A percentile compares a stretch with the other conserved stretches of the same genome.
phyloP scores from a whole-genome alignment of 2,797 vertebrate species.

The Schizopygopsis pylzovi region DNA sequence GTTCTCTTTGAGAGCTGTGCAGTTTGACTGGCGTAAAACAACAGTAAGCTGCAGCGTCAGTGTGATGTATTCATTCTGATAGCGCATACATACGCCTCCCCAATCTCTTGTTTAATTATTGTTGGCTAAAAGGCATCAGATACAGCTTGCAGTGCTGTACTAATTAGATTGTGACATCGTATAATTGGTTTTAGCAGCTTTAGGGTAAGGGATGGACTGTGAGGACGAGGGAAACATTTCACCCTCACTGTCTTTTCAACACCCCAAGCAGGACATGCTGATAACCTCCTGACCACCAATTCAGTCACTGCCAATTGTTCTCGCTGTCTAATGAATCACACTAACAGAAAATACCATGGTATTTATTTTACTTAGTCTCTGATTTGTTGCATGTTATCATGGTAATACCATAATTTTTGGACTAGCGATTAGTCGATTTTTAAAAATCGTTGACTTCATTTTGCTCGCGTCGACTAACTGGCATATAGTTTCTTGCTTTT shows the following conservation, averaged over 20 bases:
- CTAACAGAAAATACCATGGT: neutral
- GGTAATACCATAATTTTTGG: no score
- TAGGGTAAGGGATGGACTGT: conserved; percentile 60
- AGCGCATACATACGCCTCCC: neutral
- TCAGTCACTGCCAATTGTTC: conserved; percentile 4
- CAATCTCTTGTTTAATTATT: conserved; percentile 61
- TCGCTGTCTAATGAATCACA: conserved; percentile 4
- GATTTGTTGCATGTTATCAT: neutral
- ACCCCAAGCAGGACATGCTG: conserved; percentile 39
- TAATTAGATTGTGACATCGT: conserved; percentile 73
- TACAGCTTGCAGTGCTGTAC: conserved; percentile 65
- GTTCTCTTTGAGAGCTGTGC: neutral
- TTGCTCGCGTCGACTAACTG: no score
- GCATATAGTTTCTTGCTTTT: no score
- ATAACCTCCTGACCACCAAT: conserved; percentile 2
- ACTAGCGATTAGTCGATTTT: neutral
- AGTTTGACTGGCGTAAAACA: neutral
- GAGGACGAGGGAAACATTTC: conserved; percentile 49
- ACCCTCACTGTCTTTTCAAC: conserved; percentile 45
- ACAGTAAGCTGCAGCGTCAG: neutral
- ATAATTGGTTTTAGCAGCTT: conserved; percentile 74
- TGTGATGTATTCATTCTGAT: conserved; percentile 3
- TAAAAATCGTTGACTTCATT: no score
- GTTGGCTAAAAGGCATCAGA: conserved; percentile 68
- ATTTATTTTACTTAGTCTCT: neutral